A percentile compares a stretch with the other conserved stretches of the same genome.
Evolutionary conservation across 2,888 invertebrate species (phyloP).

Genomic region (Andrena bicolor): DNA sequence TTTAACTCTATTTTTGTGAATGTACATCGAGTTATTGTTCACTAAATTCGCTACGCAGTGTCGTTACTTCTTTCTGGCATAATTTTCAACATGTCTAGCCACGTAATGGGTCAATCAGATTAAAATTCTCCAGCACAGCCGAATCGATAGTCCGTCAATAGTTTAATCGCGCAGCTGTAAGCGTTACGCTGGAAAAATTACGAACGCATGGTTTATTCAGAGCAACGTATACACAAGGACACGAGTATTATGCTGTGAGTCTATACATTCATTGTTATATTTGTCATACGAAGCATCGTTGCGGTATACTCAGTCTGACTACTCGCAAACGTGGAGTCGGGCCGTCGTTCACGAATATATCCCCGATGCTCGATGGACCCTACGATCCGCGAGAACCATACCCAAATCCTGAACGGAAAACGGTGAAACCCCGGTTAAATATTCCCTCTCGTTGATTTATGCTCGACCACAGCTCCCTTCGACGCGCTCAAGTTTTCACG

Average conservation of each 20-base stretch:
- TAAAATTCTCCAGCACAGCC: background rate
- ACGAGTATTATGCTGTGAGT: background rate
- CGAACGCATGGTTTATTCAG: conserved; percentile 43
- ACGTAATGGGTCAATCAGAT: background rate
- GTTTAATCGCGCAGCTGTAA: conserved; percentile 15
- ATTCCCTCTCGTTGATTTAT: background rate
- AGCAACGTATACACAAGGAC: conserved; percentile 31
- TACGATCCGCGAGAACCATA: background rate
- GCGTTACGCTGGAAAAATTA: conserved; percentile 3
- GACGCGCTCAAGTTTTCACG: background rate
- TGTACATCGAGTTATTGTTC: background rate
- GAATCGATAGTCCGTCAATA: conserved; percentile 36
- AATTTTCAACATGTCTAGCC: background rate
- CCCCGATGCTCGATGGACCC: background rate
- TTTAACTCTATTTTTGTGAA: background rate
- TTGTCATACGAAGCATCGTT: background rate
- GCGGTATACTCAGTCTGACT: too few species aligned
- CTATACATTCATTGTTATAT: conserved; percentile 2
- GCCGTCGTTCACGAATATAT: background rate
- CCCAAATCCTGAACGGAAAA: background rate
- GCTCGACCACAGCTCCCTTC: background rate
- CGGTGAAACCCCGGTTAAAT: background rate
- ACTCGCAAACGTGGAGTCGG: conserved; percentile 19
- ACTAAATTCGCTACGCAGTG: background rate
- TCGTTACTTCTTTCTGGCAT: background rate